Evolutionary conservation across 2,888 invertebrate genomes (phyloP).

Genomic region (Sinodicranocentrus sp.): DNA sequence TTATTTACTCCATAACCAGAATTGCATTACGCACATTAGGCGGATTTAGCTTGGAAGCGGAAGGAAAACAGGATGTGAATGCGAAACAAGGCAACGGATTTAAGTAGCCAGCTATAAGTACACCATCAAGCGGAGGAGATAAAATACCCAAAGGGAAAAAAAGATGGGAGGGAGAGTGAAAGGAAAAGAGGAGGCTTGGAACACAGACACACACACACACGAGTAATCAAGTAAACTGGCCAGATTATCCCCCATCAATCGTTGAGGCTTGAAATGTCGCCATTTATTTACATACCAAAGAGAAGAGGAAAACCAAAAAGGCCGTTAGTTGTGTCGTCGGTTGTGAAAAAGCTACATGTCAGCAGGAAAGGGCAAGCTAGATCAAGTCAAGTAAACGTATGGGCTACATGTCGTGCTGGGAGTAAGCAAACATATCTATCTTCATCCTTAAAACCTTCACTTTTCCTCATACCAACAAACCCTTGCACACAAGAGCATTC

Average conservation of each 20-base stretch:
- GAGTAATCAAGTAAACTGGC: slow-evolving; percentile 68
- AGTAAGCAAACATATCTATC: slow-evolving; percentile 69
- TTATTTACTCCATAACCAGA: neutral
- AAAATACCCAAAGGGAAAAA: neutral
- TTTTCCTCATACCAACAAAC: slow-evolving; percentile 17
- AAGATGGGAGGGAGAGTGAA: neutral
- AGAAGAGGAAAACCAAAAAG: slow-evolving; percentile 47
- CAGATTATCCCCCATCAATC: slow-evolving; percentile 68
- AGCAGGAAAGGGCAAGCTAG: slow-evolving; percentile 58
- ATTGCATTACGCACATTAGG: slow-evolving; percentile 32
- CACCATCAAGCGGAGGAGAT: no score
- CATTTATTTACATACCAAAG: slow-evolving; percentile 69
- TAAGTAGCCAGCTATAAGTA: no score
- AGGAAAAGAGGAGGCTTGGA: slow-evolving; percentile 9
- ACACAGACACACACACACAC: slow-evolving; percentile 25
- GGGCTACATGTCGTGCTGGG: slow-evolving; percentile 63
- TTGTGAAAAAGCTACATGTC: slow-evolving; percentile 64
- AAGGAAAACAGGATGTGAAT: neutral
- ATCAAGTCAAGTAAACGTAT: slow-evolving; percentile 66
- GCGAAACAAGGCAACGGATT: no score
- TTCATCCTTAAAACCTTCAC: slow-evolving; percentile 58
- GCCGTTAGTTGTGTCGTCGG: slow-evolving; percentile 39
- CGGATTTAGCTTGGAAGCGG: neutral
- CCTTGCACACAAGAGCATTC: slow-evolving; percentile 10
- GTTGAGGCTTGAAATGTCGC: slow-evolving; percentile 69